Evolutionary conservation across 1,140 invertebrate genomes (phyloP), one percentile per base, ranked within the genome.

Genomic region (Eufriesea mexicana): DNA sequence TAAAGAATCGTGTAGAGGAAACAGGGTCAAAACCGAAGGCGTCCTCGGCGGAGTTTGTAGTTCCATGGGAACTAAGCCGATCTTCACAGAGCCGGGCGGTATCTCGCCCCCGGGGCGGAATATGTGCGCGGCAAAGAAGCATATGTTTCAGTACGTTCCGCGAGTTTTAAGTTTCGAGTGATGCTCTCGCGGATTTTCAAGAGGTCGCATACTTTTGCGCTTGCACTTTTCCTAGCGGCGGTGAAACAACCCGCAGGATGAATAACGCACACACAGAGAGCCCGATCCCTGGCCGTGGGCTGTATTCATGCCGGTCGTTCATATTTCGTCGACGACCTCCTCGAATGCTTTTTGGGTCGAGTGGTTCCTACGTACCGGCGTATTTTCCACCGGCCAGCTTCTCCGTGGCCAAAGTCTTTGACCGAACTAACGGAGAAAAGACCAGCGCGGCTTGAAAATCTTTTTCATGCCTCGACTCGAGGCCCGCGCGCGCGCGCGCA

Each of bases 331-430:
- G 71, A 82, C 79, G 72, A 67, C 54, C 75, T 76, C 51, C 73
- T 79, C 72, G 51, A 86, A 80, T 84, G 72, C 67, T 88, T 89
- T 89, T 80, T 89, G 76, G 87, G 87, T 89, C 86, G 86, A 88
- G 86, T 82, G 78, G 82, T 79, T 73, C 55, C 59, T 84, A 72
- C 76, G 59, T 85, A 74, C n/a, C 57, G 25, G 35, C 47, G 82
- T 77, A 76, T 87, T 86, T 84, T 87, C 55, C 77, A 25, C 55
- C 81, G 75, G 67, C 84, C 66, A 76, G 78, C 73, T 78, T 84
- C 72, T 35, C 25, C 78, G 75, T 23, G 75, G 42, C 68, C 35
- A 59, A 67, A 84, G 72, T 73, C 80, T 87, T 86, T 87, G 84
- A 86, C 84, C 74, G 42, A 59, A 49, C 67, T n/a, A 35, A 45